phyloP scores from a whole-genome alignment of 2,113 vertebrate genomes.

The Paracanthobrama guichenoti region DNA sequence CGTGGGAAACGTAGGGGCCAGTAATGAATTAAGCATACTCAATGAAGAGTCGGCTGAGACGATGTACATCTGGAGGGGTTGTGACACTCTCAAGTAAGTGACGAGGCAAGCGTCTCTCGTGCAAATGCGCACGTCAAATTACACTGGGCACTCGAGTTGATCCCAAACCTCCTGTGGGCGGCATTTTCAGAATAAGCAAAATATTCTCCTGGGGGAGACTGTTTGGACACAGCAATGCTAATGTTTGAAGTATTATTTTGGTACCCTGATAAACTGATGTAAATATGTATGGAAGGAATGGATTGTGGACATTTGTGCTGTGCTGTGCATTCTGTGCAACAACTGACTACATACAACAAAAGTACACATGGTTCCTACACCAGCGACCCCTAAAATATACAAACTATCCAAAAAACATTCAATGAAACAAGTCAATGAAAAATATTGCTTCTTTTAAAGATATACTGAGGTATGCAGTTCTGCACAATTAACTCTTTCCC shows the following conservation, averaged over 20 bases:
- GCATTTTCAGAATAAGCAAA: constrained; percentile 53
- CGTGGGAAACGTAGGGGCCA: constrained; percentile 28
- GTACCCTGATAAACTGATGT: constrained; percentile 5
- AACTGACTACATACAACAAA: too few relatives aligned
- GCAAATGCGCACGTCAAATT: constrained; percentile 58
- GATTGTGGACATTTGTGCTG: not conserved
- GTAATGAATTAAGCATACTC: constrained; percentile 44
- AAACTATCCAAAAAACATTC: too few relatives aligned
- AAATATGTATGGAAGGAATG: not conserved
- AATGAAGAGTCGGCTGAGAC: not conserved
- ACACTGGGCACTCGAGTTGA: constrained; percentile 60
- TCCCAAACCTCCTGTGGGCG: constrained; percentile 55
- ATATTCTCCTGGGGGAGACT: constrained; percentile 50
- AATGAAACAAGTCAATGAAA: too few relatives aligned
- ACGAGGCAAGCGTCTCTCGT: constrained; percentile 50
- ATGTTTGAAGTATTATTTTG: constrained; percentile 11
- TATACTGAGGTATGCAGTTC: too few relatives aligned
- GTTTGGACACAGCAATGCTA: constrained; percentile 44
- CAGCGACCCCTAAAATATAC: too few relatives aligned
- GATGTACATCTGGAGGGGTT: constrained; percentile 40
- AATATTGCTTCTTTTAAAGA: too few relatives aligned
- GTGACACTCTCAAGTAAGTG: constrained; percentile 39
- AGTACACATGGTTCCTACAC: too few relatives aligned
- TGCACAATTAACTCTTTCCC: too few relatives aligned
- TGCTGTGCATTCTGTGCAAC: not conserved